phyloP scores from a whole-genome alignment of 2,113 vertebrate genomes.

The Rhombomys opimus region DNA sequence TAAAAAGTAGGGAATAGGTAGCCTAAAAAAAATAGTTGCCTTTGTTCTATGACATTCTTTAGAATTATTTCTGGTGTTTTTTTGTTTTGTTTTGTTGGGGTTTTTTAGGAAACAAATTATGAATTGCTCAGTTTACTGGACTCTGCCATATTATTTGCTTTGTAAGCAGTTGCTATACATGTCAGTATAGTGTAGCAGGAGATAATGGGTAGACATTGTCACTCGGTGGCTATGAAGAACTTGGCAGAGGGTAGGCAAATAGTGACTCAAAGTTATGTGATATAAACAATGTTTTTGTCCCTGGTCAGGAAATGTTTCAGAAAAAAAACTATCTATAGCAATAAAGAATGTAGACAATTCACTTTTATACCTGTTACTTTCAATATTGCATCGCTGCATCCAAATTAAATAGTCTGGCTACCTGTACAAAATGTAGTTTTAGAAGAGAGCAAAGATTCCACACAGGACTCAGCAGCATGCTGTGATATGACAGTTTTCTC shows the following conservation, averaged over 20 bases:
- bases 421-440: background rate
- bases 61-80: background rate
- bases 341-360: constrained; percentile 24
- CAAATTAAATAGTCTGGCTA: constrained; percentile 30
- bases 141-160: background rate
- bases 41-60: background rate
- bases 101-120: background rate
- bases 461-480: background rate
- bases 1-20: background rate
- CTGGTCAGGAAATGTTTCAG: background rate
- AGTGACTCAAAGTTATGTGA: constrained; percentile 26
- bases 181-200: constrained; percentile 43
- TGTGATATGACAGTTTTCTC: background rate
- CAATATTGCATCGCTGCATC: constrained; percentile 10
- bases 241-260: background rate
- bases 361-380: constrained; percentile 37
- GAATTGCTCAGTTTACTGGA: background rate
- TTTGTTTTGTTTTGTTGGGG: background rate
- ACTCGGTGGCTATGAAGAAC: background rate
- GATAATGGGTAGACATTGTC: background rate
- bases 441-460: background rate
- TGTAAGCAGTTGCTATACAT: background rate
- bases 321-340: constrained; percentile 16
- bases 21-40: background rate
- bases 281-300: constrained; percentile 19